Conservation (phyloP, 64 coral and sea anemone genomes). For the Pocillopora damicornis region DNA sequence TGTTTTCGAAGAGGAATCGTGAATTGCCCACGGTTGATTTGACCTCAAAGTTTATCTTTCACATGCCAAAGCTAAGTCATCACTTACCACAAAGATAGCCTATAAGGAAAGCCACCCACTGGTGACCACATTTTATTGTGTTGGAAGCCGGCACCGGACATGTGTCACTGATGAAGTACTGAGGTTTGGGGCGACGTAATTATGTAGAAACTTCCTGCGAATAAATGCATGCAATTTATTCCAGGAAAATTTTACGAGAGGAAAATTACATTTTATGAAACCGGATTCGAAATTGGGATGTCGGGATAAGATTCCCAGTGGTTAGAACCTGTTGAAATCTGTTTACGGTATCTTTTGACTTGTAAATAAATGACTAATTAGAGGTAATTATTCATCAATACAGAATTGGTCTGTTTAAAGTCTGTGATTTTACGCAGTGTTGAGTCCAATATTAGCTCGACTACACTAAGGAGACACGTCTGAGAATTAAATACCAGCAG, state of each 20-base stretch:
- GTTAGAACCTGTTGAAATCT: background rate
- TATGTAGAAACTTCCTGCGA: background rate
- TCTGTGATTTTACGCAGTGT: conserved; percentile 1
- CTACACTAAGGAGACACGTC: background rate
- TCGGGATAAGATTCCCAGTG: background rate
- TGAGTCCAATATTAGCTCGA: background rate
- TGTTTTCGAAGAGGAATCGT: no score
- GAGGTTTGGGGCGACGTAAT: background rate
- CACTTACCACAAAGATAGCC: conserved; percentile 12
- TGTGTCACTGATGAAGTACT: background rate
- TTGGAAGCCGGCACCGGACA: background rate
- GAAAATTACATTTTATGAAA: background rate
- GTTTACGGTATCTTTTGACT: background rate
- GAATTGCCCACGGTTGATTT: background rate
- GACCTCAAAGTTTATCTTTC: conserved; percentile 3
- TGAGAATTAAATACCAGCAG: background rate
- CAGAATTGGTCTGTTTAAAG: conserved; percentile 17
- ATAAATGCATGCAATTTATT: conserved; percentile 4
- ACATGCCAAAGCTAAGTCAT: conserved; percentile 4
- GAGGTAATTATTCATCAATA: background rate
- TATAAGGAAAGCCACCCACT: conserved; percentile 12
- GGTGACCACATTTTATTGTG: background rate
- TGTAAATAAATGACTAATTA: conserved; percentile 4
- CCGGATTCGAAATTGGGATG: no score
- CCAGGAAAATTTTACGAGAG: no score